Evolutionary conservation across 2,888 invertebrate species (phyloP), one percentile per base, ranked within the genome.

Genomic region (Stenchaetothrips biformis): DNA sequence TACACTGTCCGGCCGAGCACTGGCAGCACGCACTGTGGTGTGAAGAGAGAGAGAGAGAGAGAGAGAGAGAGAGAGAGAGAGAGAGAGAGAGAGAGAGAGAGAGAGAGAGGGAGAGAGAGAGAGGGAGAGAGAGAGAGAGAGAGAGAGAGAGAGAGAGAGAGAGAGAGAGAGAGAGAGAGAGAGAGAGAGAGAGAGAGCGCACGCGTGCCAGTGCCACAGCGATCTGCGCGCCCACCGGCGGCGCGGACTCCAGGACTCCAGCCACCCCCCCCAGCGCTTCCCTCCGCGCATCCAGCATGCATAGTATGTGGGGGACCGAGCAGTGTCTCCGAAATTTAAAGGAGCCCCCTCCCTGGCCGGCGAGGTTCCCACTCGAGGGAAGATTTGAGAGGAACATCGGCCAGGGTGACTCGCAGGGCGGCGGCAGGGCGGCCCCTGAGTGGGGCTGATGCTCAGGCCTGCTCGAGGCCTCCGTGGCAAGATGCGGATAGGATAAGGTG

Each of bases 251-350:
- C 13, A 11, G n/a, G 18, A 62, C 13, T n/a, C 13, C 62, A 62
- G 62, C 2, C 2, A n/a, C n/a, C 7, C 13, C 62, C 62, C 13
- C 49, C 49, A 49, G 53, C 2, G 53, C 7, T 53, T 16, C 53
- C 9, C 53, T 2, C 53, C 6, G 9, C 53, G 67, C 67, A 53
- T 13, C 53, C 67, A 7, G 67, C 67, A 67, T 67, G 67, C 67
- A 67, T 67, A 67, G 67, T 67, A 67, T 67, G 67, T 67, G 67
- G 21, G 37, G 67, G n/a, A 3, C 67, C n/a, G n/a, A 8, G 67
- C 9, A 13, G 53, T 21, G 67, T 18, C 67, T 18, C n/a, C 67
- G 67, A 67, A 67, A 67, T 67, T 67, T 67, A 67, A 67, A 67
- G 67, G 21, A 21, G 67, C n/a, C 21, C n/a, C 13, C 13, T 21